Evolutionary conservation across 2,888 invertebrate genomes (phyloP).

Genomic region (Polietes domitor): DNA sequence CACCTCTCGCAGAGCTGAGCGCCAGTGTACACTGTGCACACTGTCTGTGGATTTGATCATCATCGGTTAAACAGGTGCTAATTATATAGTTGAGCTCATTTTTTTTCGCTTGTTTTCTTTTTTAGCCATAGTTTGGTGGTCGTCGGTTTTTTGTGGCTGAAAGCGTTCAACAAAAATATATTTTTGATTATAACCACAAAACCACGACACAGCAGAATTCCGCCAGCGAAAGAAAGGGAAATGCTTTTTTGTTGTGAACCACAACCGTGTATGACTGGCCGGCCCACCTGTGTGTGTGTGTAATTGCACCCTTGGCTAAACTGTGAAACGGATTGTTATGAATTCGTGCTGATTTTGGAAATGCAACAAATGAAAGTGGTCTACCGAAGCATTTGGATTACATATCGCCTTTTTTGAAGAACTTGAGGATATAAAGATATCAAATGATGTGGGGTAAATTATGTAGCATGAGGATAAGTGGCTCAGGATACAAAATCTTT

Average conservation of each 20-base stretch:
- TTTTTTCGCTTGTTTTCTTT: background rate
- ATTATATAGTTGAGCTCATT: background rate
- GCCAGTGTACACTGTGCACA: no score
- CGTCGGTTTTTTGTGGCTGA: background rate
- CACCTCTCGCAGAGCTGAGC: no score
- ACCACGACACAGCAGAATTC: background rate
- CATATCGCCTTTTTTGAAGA: no score
- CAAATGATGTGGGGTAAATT: no score
- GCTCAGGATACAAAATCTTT: no score
- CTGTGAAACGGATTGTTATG: no score
- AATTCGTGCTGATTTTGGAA: no score
- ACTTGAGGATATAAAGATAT: no score
- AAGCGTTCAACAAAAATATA: background rate
- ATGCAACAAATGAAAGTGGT: no score
- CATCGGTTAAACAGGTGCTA: background rate
- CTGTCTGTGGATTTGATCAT: background rate
- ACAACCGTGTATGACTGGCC: background rate
- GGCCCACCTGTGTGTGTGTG: background rate
- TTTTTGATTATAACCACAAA: background rate
- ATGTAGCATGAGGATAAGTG: no score
- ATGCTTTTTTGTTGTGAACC: background rate
- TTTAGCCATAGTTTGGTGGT: no score
- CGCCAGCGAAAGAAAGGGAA: constrained; percentile 26
- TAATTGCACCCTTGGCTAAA: background rate
- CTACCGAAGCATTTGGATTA: no score